Evolutionary conservation across 2,797 vertebrate genomes (phyloP).

Genomic region (Rhynchonycteris naso): DNA sequence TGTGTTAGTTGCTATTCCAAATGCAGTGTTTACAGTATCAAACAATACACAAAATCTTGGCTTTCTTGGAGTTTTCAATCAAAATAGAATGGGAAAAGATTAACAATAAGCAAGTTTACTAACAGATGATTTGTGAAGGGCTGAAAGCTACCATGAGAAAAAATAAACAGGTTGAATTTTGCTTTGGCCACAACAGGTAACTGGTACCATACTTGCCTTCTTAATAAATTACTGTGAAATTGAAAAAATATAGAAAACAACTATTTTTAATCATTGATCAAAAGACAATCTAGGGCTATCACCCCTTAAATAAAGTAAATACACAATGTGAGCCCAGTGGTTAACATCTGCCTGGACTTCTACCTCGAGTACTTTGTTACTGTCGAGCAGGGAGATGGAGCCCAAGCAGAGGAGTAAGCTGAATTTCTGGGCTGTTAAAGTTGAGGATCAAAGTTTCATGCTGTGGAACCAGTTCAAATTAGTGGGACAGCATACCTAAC

Average conservation of each 20-base stretch:
- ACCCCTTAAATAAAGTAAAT: neutral
- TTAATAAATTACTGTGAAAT: neutral
- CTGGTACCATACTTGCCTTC: neutral
- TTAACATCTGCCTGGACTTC: neutral
- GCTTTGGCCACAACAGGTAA: neutral
- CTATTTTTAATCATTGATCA: neutral
- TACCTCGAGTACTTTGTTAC: neutral
- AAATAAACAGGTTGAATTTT: neutral
- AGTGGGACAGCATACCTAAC: neutral
- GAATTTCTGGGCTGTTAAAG: neutral
- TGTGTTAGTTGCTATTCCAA: neutral
- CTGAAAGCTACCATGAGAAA: neutral
- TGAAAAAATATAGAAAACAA: neutral
- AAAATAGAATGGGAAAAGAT: neutral
- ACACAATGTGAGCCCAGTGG: neutral
- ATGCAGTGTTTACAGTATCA: neutral
- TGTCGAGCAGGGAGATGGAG: neutral
- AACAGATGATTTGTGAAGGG: neutral
- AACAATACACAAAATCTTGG: neutral
- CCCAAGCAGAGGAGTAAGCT: neutral
- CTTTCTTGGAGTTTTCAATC: neutral
- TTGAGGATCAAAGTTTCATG: neutral
- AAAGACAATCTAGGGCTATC: neutral
- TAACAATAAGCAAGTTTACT: neutral
- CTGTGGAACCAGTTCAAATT: neutral